Base-by-base conservation (phyloP, 1,140 invertebrate genomes). In the Brachionus plicatilis region DNA sequence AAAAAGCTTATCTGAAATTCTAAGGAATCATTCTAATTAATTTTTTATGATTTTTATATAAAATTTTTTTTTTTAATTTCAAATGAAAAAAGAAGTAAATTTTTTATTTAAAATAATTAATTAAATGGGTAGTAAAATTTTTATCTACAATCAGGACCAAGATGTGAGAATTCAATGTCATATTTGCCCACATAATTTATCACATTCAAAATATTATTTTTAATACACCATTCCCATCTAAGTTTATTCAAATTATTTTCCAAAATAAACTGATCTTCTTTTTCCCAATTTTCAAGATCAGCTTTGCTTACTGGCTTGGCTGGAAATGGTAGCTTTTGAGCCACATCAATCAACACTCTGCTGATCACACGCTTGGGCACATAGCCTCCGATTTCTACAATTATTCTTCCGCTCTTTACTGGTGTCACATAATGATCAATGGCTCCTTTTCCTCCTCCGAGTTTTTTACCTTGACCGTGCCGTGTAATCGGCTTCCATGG, bases 351-450 rank as follows among this genome's bases (percentile, higher is more conserved):
- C 37, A 91, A 83, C 41, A 88, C 86, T 7, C 85, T 84, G 53
- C 88, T 45, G 87, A 96, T 94, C 92, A 98, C 95, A 85, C 91
- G 90, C 90, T 93, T 98, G 90, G 96, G 94, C 87, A 94, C 93
- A 87, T 93, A 91, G 20, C 98, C 98, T 72, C 93, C 96, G 56
- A 99, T 88, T 93, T 99, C 98, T 3, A 99, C 85, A 84, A 99
- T 95, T n/a, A 99, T 93, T 86, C 96, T 90, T 50, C 94, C 94
- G 70, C 93, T 91, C 91, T 94, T 96, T 2, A 99, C 89, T 0
- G 98, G 98, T 8, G 95, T 96, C 0, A 94, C 94, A 89, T 98
- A 99, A 89, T 98, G 95, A 89, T 97, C 92, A 82, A 99, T 98
- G n/a, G 92, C 88, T 11, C 94, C 95, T 92, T 99, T 99, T 7